Evolutionary conservation across 1,140 invertebrate species (phyloP), one percentile per base, ranked within the genome.

Genomic region (Scaptomyza hsui): DNA sequence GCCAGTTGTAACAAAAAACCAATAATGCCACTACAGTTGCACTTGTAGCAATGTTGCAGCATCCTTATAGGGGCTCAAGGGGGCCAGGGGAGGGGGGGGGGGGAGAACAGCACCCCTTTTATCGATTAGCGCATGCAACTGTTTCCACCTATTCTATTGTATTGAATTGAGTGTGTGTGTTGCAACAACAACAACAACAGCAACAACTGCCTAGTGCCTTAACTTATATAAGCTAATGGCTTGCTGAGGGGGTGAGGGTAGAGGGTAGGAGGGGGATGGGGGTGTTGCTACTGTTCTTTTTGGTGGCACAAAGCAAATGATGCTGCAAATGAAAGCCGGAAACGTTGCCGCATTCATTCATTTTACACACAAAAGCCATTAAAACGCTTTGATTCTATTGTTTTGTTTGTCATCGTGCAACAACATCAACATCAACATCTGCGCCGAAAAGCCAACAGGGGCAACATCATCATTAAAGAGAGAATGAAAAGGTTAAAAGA

Each of bases 351-450:
- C 75, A 86, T 86, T 88, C 81, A 86, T 86, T 86, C 82, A 88
- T 75, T 86, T 82, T 82, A 86, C 82, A 86, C 82, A 86, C 83
- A 86, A 86, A 86, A 86, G 82, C 82, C 82, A 86, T 86, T 86
- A 86, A 70, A 88, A 75, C 75, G 82, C 82, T 86, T 89, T 86
- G 82, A 88, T 88, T 86, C 78, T 51, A 88, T 86, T 88, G 82
- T 86, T 88, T 88, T 86, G 82, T 88, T 88, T 86, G 82, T 82
- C 82, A 82, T 88, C 82, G 26, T 29, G 26, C 26, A 29, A 29
- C 26, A 83, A 65, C 75, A 82, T 60, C 74, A 82, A 63, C 72
- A 68, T n/a, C 64, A 73, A 26, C 49, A 78, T 21, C 49, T 65
- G 45, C 35, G 59, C 35, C 52, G 49, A 29, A 18, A 39, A 60